These are phyloP conservation scores for Oxyruncus cristatus DNA, from an alignment of 2,113 vertebrate species.

Conservation along the genomic window DNA sequence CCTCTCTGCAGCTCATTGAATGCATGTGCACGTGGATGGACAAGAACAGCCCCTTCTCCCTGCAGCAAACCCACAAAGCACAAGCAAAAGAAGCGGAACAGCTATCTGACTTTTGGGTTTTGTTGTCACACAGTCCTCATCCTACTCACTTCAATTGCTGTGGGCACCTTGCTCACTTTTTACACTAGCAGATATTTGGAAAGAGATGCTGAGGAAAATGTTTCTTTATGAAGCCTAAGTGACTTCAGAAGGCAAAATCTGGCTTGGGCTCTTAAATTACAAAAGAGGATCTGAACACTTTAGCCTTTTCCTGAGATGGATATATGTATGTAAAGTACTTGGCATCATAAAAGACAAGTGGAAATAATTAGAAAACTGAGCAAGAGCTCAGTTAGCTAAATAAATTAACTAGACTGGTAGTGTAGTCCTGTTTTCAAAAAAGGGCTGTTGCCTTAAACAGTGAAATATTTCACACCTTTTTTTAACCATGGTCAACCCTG, in stretches of 20 bases:
- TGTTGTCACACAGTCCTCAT: fast-evolving
- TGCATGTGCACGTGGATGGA: not conserved
- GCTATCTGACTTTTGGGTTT: not conserved
- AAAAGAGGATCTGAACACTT: not conserved
- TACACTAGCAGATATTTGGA: not conserved
- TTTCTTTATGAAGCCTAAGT: not conserved
- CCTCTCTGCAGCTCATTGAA: not conserved
- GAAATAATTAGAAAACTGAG: not conserved
- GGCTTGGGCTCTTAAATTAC: not conserved
- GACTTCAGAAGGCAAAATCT: not conserved
- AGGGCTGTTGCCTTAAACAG: not conserved
- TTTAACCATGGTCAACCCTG: not conserved
- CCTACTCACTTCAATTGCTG: not conserved
- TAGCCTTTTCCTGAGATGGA: not conserved
- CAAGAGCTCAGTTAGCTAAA: not conserved
- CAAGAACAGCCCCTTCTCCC: not conserved
- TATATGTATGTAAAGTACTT: not conserved
- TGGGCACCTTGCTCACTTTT: fast-evolving
- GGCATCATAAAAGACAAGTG: not conserved
- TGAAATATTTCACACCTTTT: not conserved
- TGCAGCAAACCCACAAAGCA: not conserved
- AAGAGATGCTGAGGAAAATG: not conserved
- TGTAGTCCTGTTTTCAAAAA: not conserved
- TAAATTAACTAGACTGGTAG: not conserved
- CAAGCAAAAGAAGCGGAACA: not conserved